Evolutionary conservation across 2,797 vertebrate species (phyloP).

Genomic region (Tauraco hartlaubi): DNA sequence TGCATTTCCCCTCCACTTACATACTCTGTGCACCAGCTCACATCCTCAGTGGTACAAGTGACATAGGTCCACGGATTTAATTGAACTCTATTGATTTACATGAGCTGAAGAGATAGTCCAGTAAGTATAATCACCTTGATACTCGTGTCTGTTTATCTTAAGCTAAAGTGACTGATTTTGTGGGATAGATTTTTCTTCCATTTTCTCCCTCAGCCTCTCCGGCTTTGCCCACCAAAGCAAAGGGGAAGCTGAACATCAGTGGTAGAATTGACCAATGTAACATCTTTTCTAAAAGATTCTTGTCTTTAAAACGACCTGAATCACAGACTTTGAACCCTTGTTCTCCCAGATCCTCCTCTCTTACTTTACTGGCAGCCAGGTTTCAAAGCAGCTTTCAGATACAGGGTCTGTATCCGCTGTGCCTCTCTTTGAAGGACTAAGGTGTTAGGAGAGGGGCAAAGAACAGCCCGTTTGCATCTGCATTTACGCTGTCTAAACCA

Average conservation of each 20-base stretch:
- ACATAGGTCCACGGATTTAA: background rate
- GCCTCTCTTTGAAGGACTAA: background rate
- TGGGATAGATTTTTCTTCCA: background rate
- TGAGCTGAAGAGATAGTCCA: background rate
- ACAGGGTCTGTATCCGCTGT: background rate
- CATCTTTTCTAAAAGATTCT: background rate
- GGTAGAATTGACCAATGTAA: background rate
- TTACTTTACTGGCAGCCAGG: background rate
- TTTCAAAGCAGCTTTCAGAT: background rate
- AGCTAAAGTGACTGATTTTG: background rate
- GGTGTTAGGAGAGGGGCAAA: background rate
- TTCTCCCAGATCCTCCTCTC: background rate
- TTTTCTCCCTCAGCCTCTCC: background rate
- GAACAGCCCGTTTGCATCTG: background rate
- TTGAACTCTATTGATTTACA: background rate
- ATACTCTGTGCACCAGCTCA: background rate
- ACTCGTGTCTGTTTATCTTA: background rate
- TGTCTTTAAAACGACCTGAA: background rate
- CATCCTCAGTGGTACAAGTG: background rate
- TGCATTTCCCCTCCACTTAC: background rate
- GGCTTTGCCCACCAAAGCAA: background rate
- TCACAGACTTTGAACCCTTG: background rate
- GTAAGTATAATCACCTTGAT: background rate
- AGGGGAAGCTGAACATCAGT: background rate
- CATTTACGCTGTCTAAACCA: background rate